Evolutionary conservation across 2,113 vertebrate genomes (phyloP).

Genomic region (Tursiops truncatus): DNA sequence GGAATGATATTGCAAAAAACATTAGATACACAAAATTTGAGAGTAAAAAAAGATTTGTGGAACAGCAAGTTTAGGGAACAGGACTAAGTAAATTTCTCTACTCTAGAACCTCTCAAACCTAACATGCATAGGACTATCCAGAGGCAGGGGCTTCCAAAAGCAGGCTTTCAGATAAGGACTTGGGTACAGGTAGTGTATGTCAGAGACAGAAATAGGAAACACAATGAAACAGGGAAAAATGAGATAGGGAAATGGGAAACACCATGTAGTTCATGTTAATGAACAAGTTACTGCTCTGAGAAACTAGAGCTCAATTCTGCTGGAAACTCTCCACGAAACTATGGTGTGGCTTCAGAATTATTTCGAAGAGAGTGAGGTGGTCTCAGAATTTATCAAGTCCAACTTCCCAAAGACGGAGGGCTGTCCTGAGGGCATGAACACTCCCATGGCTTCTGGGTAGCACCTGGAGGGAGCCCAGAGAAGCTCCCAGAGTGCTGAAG

Average conservation of each 20-base stretch:
- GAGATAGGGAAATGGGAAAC: neutral
- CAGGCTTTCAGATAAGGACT: neutral
- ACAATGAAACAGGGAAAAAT: neutral
- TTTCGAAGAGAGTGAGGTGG: neutral
- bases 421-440: neutral
- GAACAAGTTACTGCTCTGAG: neutral
- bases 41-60: neutral
- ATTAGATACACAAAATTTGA: neutral
- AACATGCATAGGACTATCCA: neutral
- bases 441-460: neutral
- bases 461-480: neutral
- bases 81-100: neutral
- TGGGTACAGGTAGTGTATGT: neutral
- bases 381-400: neutral
- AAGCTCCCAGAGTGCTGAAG: neutral
- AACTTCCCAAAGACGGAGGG: neutral
- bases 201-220: neutral
- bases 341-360: neutral
- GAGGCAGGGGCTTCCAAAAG: neutral
- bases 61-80: neutral
- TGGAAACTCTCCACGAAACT: neutral
- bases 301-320: neutral
- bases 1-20: neutral
- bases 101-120: neutral
- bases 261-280: neutral